Evolutionary conservation across 1,140 invertebrate species (phyloP).

Genomic region (Bombus soroeensis): DNA sequence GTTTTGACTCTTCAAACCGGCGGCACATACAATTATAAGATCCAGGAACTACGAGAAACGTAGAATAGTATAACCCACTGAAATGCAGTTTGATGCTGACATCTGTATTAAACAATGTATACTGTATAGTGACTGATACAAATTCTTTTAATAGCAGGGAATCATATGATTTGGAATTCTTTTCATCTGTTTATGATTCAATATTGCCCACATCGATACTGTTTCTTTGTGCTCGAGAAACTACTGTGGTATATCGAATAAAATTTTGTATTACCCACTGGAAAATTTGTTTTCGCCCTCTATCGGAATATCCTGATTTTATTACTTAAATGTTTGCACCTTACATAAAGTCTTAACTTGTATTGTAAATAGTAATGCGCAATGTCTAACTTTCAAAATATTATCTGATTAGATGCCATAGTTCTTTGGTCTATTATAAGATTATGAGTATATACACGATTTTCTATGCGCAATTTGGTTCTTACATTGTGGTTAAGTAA

Average conservation of each 20-base stretch:
- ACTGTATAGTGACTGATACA: background rate
- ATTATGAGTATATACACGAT: background rate
- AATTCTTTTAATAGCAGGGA: background rate
- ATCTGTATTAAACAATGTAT: slow-evolving; percentile 1
- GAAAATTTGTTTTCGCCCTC: background rate
- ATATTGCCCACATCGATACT: background rate
- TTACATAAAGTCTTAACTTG: background rate
- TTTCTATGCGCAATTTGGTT: background rate
- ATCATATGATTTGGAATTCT: background rate
- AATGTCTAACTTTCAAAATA: background rate
- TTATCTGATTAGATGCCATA: too few relatives aligned
- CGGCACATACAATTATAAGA: slow-evolving; percentile 57
- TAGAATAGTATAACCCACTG: background rate
- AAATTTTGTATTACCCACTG: background rate
- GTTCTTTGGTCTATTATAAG: background rate
- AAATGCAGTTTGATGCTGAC: background rate
- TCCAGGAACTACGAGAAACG: slow-evolving; percentile 14
- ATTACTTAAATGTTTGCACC: background rate
- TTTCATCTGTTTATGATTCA: background rate
- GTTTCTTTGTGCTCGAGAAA: background rate
- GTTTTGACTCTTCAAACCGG: slow-evolving; percentile 78
- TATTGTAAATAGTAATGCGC: background rate
- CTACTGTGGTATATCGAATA: background rate
- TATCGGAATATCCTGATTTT: background rate
- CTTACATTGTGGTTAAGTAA: background rate